These are phyloP conservation scores for Synchiropus splendidus DNA, from an alignment of 2,113 vertebrate species.

Conservation along the genomic window DNA sequence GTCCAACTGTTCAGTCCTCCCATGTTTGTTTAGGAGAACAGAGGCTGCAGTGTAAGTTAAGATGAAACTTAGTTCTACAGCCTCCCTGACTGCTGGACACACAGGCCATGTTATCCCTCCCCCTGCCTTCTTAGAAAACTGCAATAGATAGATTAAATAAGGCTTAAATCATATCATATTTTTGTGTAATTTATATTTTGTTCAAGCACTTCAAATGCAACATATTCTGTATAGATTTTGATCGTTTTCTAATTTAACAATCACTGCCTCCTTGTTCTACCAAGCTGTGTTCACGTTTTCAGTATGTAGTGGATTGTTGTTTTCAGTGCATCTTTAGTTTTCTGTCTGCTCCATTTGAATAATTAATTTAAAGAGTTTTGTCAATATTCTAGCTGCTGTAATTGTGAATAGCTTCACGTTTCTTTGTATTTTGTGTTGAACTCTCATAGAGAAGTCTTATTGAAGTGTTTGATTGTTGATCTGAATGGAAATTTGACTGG, in stretches of 20 bases:
- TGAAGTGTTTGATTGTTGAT: constrained; percentile 23
- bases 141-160: constrained; percentile 22
- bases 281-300: constrained; percentile 34
- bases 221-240: too few species aligned
- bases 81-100: constrained; percentile 29
- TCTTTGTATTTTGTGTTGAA: constrained; percentile 29
- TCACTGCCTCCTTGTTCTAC: constrained; percentile 32
- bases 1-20: constrained; percentile 13
- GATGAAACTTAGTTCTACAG: constrained; percentile 27
- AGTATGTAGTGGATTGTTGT: constrained; percentile 11
- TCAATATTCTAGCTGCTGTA: constrained; percentile 27
- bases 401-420: constrained; percentile 18
- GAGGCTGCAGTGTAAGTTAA: constrained; percentile 19
- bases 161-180: too few species aligned
- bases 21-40: constrained; percentile 16
- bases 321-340: constrained; percentile 14
- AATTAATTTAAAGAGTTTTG: constrained; percentile 44
- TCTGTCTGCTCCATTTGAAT: constrained; percentile 22
- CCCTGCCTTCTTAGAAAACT: constrained; percentile 21
- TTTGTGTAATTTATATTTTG: constrained; percentile 24
- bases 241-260: constrained; percentile 30
- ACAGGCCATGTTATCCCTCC: constrained; percentile 16
- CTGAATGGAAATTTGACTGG: constrained; percentile 23
- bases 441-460: too few species aligned
- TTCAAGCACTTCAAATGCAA: constrained; percentile 24